Evolutionary conservation across 2,113 vertebrate genomes (phyloP), one percentile per base, ranked within the genome.

Genomic region (Ophthalmolycus amberensis): DNA sequence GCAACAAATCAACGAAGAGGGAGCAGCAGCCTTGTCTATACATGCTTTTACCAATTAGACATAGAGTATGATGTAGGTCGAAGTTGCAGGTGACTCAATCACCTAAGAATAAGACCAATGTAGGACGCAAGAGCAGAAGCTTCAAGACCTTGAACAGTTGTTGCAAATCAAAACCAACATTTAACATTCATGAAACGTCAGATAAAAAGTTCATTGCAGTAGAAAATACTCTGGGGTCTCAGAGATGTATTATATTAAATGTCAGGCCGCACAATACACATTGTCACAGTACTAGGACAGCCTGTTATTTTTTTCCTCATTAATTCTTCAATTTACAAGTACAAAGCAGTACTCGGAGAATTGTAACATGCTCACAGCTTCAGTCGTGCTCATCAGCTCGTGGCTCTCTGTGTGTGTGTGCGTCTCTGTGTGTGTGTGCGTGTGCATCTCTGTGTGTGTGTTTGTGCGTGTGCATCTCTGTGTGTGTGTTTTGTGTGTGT

Each of bases 251-350:
- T 44, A 32, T 27, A 46, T 54, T 80, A 25, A 75, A 72, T 40
- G 52, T 54, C 3, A 48, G 59, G 40, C n/a, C 3, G 62, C 71
- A 77, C 72, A 63, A 46, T 8, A 20, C 68, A 66, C 75, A 63
- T 6, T 82, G 18, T 38, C 56, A 85, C 63, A 69, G 59, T 70
- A 75, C 8, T 25, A 65, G 50, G 52, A 59, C 76, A 71, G 69
- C 62, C 74, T 85, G 82, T 82, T 79, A 60, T 69, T 82, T 73
- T 77, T 71, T 84, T 29, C 54, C 68, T 84, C 82, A 86, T 90
- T 90, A 90, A 89, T 88, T 90, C 82, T 71, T 85, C 56, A 67
- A 65, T 85, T 88, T 89, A 50, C 48, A 56, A 58, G 79, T 80
- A 73, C 70, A 67, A 80, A 88, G 76, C 71, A 71, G 71, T 64